A percentile compares a stretch with the other conserved stretches of the same genome.
Conservation (phyloP, 1,140 invertebrate genomes). For the Saccostrea echinata region DNA sequence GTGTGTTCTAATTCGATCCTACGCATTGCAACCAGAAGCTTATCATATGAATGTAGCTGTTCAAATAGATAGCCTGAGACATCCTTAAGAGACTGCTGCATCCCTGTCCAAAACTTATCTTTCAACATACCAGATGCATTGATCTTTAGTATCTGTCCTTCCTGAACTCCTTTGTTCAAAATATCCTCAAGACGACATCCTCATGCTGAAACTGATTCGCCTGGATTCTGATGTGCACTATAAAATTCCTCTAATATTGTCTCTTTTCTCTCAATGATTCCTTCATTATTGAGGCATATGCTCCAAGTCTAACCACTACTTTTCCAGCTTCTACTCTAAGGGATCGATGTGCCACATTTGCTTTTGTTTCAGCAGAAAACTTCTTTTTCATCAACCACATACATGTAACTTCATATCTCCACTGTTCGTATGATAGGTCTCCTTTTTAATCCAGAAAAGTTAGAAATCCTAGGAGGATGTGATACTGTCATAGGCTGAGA, state of each 20-base stretch:
- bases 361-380: neutral
- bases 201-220: too few species aligned
- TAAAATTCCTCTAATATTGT: constrained; percentile 42
- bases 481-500: neutral
- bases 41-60: constrained; percentile 26
- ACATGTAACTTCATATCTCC: constrained; percentile 46
- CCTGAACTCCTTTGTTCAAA: too few species aligned
- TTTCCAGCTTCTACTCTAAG: constrained; percentile 38
- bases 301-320: constrained; percentile 22
- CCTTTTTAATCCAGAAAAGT: constrained; percentile 44
- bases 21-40: constrained; percentile 16
- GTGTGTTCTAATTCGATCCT: neutral
- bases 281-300: neutral
- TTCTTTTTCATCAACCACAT: neutral
- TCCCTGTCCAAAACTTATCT: constrained; percentile 38
- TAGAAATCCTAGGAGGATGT: constrained; percentile 16
- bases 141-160: neutral
- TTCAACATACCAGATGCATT: constrained; percentile 33
- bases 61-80: constrained; percentile 40
- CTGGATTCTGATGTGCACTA: neutral
- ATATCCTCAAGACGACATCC: too few species aligned
- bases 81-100: constrained; percentile 30
- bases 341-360: neutral
- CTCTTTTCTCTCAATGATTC: constrained; percentile 1
- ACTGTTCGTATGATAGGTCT: constrained; percentile 36